Evolutionary conservation across 1,140 invertebrate genomes (phyloP), one percentile per base, ranked within the genome.

Genomic region (Trichomalopsis sarcophagae): DNA sequence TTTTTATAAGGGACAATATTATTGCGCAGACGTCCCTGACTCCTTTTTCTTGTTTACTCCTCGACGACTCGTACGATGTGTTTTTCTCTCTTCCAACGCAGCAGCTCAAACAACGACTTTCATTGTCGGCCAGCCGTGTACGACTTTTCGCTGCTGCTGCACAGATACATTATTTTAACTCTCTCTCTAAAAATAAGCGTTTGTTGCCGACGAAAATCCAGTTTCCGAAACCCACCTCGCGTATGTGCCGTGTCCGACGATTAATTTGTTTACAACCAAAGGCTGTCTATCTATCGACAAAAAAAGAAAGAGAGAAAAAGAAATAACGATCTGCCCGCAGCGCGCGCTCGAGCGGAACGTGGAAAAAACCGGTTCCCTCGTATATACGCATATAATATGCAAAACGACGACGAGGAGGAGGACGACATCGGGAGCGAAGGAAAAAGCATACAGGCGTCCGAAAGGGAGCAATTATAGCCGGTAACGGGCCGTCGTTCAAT

Each of bases 301-400:
- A n/a, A n/a, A 55, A 55, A 55, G 27, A 55, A 55, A 55, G 5
- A 55, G 17, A 55, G 9, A 50, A 14, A 50, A 50, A 50, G 10
- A 55, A 62, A 10, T 40, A 40, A 40, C 36, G 7, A 44, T 44
- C 55, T 62, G 21, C 17, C 68, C 10, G 68, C 10, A 30, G 23
- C 23, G 68, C 17, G 23, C 68, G 17, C 4, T 55, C 17, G 30
- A 74, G 71, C 30, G 71, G 71, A 74, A 74, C 71, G 14, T 40
- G 73, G 36, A 75, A n/a, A 30, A 75, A 75, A 75, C 73, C 73
- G 73, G 73, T 75, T 75, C 21, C 10, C 69, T 62, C 55, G 13
- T n/a, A 7, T n/a, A 7, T 21, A 6, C 50, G 14, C 5, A 14
- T 17, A 55, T 36, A 6, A 36, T 36, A 36, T 36, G 33, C 33